phyloP scores from a whole-genome alignment of 1,140 invertebrate species.

The Temnothorax curvispinosus region DNA sequence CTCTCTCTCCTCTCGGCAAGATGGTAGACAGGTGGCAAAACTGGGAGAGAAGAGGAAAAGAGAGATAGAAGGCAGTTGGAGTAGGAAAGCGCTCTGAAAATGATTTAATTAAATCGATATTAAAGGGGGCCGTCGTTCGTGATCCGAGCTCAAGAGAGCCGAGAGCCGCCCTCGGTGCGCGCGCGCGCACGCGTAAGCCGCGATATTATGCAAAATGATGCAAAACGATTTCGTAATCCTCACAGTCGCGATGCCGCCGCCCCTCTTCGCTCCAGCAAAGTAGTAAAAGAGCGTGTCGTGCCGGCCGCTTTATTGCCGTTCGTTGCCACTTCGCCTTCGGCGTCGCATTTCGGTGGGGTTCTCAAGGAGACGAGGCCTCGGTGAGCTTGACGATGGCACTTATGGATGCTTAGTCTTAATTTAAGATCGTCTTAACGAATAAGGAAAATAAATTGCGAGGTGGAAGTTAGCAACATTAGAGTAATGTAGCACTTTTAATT shows the following conservation, averaged over 20 bases:
- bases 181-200: neutral
- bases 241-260: neutral
- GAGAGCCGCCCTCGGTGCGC: neutral
- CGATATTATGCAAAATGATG: slow-evolving; percentile 52
- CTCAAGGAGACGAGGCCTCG: neutral
- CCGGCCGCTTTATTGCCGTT: slow-evolving; percentile 9
- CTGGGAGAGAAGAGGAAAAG: neutral
- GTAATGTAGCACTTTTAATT: neutral
- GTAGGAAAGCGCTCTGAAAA: slow-evolving; percentile 31
- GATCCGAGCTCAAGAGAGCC: slow-evolving; percentile 4
- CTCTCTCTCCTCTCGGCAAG: neutral
- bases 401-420: slow-evolving; percentile 7
- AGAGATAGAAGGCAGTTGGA: neutral
- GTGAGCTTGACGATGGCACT: neutral
- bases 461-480: neutral
- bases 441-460: neutral
- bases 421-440: slow-evolving; percentile 22
- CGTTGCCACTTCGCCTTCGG: neutral
- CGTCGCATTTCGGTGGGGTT: neutral
- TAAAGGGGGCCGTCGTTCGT: slow-evolving; percentile 14
- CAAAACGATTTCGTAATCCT: slow-evolving; percentile 47
- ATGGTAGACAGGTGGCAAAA: slow-evolving; percentile 43
- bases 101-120: slow-evolving; percentile 66
- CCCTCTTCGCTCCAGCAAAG: neutral
- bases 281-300: slow-evolving; percentile 17